Base-by-base conservation (phyloP, 2,797 vertebrate genomes). In the Petrocephalus schoutedeni region DNA sequence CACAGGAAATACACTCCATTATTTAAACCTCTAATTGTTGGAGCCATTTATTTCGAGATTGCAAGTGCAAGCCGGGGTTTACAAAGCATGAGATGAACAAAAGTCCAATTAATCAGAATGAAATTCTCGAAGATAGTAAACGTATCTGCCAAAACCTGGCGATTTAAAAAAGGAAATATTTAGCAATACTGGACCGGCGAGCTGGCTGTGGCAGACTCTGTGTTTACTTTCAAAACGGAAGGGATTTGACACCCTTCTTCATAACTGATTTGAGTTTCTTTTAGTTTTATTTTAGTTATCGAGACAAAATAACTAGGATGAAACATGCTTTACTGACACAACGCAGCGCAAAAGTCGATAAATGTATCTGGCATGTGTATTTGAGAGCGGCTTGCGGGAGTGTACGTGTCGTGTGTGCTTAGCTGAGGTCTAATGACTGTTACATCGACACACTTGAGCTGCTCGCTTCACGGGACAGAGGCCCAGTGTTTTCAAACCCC, bases 21-120 rank as follows among this genome's bases (percentile, higher is more conserved):
- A 97, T 97, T 97, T 97, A 97, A 97, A 96, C 95, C 96, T 97
- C 95, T 97, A 97, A 97, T 97, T 97, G 96, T 97, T 95, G 95
- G 96, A 97, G 96, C 96, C 96, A 96, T 97, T 97, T 97, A 97
- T 97, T 97, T 97, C 96, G 96, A 94, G 96, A 96, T 95, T 96
- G 96, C 95, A 96, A 96, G 96, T 97, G 96, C 96, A 97, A 94
- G 95, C 96, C 95, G 96, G 96, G 96, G 96, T 96, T 97, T 95
- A 96, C 96, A 96, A 96, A 97, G 96, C 95, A 95, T 92, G 94
- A 94, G 94, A 94, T 95, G 95, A 95, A 96, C 96, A 96, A 96
- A 96, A 97, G 96, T 96, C 95, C 96, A 95, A 97, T 97, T 96
- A 96, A 97, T 97, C 96, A 96, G 96, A 96, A 97, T 97, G 96